Base-by-base conservation (phyloP, 1,140 invertebrate genomes). In the Lordiphosa mommai region DNA sequence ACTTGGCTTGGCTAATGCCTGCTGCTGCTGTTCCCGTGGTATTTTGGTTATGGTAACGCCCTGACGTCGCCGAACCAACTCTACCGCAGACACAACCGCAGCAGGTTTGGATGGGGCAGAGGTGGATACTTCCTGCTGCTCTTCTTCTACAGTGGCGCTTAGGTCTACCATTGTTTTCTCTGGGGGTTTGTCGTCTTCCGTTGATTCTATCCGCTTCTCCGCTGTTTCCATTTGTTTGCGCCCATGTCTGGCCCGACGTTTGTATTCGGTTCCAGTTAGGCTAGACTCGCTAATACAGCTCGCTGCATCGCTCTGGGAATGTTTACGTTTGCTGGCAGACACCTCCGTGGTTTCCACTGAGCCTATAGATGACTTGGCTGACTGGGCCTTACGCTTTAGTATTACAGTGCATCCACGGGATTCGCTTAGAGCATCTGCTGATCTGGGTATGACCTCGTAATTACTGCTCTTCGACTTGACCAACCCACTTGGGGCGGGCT, bases 11-110 rank as follows among this genome's bases (percentile, higher is more conserved):
- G 17, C 8, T 9, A 13, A 2, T 7, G 30, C 14, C 10, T 14
- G 8, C 16, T 72, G 56, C 16, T 79, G 70, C 7, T 82, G 57
- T 4, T 82, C 66, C 6, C 66, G 41, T 5, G 86, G 51, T 40
- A 87, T 74, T 43, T 87, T 88, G n/a, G 82, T 88, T 20, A 88
- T 88, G 12, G 86, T 88, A 3, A 88, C 86, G 1, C 86, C 80
- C 20, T 86, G 76, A 1, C 86, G 77, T 10, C 73, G 55, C 33
- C 61, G 61, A 1, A 87, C 80, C 27, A 87, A 32, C 20, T 86
- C 82, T 48, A 88, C 80, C 3, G 82, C 68, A 4, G 80, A 74
- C n/a, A 68, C 71, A 3, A 84, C 61, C 0, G 60, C 30, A 9
- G 52, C 52, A 9, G 50, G 29, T 27, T 5, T 41, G 4, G 37